Evolutionary conservation across 35 echinoderm and acorn worm species (phyloP).

Genomic region (Heliocidaris erythrogramma): DNA sequence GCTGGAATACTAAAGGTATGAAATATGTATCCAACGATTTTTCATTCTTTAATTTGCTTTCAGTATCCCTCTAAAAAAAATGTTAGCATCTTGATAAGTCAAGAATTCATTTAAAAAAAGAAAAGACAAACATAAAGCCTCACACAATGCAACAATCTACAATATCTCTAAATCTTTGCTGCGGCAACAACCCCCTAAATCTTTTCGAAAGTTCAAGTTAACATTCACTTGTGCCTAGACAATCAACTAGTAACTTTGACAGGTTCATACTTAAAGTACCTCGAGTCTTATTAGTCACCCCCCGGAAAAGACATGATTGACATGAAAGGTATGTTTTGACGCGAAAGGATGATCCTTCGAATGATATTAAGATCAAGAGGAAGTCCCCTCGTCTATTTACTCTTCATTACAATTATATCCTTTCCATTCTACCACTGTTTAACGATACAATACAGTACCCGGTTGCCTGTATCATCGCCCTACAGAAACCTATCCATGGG

Average conservation of each 20-base stretch:
- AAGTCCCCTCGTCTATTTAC: background rate
- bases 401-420: slow-evolving; percentile 12
- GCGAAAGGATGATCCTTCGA: background rate
- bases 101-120: too few species aligned
- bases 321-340: background rate
- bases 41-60: too few species aligned
- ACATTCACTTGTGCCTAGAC: background rate
- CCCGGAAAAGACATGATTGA: background rate
- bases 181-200: too few species aligned
- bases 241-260: background rate
- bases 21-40: too few species aligned
- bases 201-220: background rate
- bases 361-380: background rate
- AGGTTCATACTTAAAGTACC: background rate
- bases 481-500: slow-evolving; percentile 8
- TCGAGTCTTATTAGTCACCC: background rate
- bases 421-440: background rate
- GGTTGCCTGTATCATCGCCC: background rate
- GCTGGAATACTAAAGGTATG: too few species aligned
- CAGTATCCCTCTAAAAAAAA: too few species aligned
- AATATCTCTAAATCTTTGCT: too few species aligned
- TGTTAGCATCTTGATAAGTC: too few species aligned
- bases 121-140: too few species aligned
- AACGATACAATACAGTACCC: background rate
- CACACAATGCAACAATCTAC: too few species aligned